Evolutionary conservation across 2,888 invertebrate species (phyloP), one percentile per base, ranked within the genome.

Genomic region (Agrypnus murinus): DNA sequence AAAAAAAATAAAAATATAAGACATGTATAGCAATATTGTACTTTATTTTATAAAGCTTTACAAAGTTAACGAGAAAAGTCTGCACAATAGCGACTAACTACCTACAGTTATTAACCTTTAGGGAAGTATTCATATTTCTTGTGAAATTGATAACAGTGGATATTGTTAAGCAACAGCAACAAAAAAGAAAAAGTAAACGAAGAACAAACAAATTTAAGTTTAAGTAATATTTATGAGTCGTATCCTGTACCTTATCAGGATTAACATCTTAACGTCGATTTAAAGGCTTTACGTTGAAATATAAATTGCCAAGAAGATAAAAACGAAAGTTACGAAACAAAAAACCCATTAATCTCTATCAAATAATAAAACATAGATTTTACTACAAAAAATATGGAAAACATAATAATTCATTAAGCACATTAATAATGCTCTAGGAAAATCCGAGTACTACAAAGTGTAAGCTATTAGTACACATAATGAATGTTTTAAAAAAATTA

Each of bases 311-410:
- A 38, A n/a, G 8, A n/a, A 40, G 58, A 58, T 58, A 58, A 58
- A 58, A 43, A 36, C 36, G 38, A 8, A 43, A 25, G n/a, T 10
- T 14, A n/a, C 25, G 31, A 38, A 36, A 63, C 48, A 34, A 50
- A 36, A 65, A 46, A 19, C 34, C 31, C 59, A 59, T 66, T 66
- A 59, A 66, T 66, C 66, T 66, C 59, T 59, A 66, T 66, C 50
- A 48, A 50, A 59, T 32, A 59, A 65, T 65, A 65, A 65, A n/a
- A n/a, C n/a, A 65, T 45, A 43, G 55, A 8, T 15, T 43, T 45
- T 65, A n/a, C n/a, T n/a, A n/a, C n/a, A 32, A 25, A 25, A 25
- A 25, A 25, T 25, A 25, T 46, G 31, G 15, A 12, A 10, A 9
- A 31, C n/a, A 9, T 46, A 50, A 50, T 25, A 48, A 9, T 15